Conservation (phyloP, 2,797 vertebrate species). For the Takifugu rubripes region DNA sequence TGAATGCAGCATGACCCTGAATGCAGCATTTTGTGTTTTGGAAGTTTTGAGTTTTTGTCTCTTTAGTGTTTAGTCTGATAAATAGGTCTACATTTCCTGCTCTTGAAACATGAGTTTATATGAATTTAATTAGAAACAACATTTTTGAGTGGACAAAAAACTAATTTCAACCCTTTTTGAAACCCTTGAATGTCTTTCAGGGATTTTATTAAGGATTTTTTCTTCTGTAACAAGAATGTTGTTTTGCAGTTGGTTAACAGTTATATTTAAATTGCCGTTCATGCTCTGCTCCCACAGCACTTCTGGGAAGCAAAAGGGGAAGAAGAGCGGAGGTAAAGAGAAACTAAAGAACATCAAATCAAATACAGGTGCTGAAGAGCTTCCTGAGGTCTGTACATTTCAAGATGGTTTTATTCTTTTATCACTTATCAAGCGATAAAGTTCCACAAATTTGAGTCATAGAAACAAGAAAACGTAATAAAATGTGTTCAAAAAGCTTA, state of each 20-base stretch:
- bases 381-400: constrained; percentile 69
- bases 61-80: too few relatives aligned
- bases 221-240: background rate
- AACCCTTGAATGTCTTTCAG: too few relatives aligned
- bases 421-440: too few relatives aligned
- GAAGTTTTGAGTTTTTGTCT: too few relatives aligned
- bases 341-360: constrained; percentile 72
- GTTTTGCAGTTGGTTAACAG: background rate
- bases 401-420: background rate
- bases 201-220: too few relatives aligned
- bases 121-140: too few relatives aligned
- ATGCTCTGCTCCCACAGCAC: constrained; percentile 42
- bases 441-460: background rate
- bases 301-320: constrained; percentile 81
- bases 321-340: constrained; percentile 84
- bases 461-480: background rate
- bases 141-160: too few relatives aligned
- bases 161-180: too few relatives aligned
- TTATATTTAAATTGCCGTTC: background rate
- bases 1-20: too few relatives aligned
- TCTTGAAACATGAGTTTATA: too few relatives aligned
- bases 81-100: too few relatives aligned
- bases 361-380: constrained; percentile 62
- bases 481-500: background rate
- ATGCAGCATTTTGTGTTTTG: too few relatives aligned